Percentiles rank a stretch among this genome's conserved stretches.
Evolutionary conservation across 2,888 invertebrate species (phyloP).

Genomic region (Rugalucina vietnamica): DNA sequence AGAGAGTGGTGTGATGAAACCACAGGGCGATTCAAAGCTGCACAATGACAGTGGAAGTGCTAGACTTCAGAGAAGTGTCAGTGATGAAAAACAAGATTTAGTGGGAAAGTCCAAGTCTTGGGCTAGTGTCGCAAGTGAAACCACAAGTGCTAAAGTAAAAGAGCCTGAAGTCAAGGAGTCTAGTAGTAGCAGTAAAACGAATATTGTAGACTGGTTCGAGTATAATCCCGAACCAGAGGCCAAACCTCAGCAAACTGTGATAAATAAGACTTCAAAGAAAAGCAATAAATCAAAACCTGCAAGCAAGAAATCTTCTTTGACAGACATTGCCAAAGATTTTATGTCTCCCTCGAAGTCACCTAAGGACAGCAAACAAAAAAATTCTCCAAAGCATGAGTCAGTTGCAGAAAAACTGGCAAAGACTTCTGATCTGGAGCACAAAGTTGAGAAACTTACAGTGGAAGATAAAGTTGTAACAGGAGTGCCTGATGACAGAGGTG

Average conservation of each 20-base stretch:
- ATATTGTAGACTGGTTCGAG: constrained; percentile 64
- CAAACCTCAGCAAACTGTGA: not conserved
- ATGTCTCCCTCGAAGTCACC: not conserved
- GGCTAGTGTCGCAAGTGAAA: not conserved
- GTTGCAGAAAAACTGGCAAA: constrained; percentile 12
- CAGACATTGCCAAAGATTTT: not conserved
- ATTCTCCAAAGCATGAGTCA: not conserved
- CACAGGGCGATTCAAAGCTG: not conserved
- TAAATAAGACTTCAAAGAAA: constrained; percentile 5
- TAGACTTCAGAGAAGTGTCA: not conserved
- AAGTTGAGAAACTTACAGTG: not conserved
- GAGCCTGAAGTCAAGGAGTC: not conserved
- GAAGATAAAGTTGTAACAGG: not conserved
- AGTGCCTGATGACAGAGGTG: not conserved
- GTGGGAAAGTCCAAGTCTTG: not conserved
- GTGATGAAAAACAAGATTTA: not conserved
- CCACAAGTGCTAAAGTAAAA: not conserved
- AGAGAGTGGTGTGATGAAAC: not conserved
- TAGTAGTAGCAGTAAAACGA: constrained; percentile 7
- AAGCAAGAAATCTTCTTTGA: not conserved
- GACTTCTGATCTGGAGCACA: not conserved
- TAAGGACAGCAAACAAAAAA: too few species aligned
- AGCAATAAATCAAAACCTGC: not conserved
- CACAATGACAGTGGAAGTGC: not conserved
- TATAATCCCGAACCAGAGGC: constrained; percentile 45